These are phyloP conservation scores for Bradypus variegatus DNA, from an alignment of 2,797 vertebrate genomes.

Conservation along the genomic window DNA sequence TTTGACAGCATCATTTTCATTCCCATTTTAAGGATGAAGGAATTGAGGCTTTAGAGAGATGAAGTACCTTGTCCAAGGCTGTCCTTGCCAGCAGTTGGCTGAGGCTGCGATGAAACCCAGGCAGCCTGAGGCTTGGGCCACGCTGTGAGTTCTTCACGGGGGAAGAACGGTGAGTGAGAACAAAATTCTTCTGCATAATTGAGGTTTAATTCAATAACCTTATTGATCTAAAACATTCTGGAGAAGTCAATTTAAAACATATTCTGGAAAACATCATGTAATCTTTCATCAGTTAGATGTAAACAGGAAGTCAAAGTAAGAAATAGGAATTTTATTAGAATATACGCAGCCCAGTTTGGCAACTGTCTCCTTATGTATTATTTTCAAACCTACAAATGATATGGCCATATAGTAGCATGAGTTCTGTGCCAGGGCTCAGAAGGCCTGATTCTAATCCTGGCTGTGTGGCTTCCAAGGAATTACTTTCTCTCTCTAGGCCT, in stretches of 20 bases:
- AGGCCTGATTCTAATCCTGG: not conserved
- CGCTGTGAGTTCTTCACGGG: no score
- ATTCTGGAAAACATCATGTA: not conserved
- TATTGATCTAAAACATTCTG: not conserved
- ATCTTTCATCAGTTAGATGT: not conserved
- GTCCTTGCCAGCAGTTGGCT: not conserved
- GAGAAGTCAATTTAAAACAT: not conserved
- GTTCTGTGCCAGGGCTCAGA: not conserved
- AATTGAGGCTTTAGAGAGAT: not conserved
- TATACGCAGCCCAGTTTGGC: not conserved
- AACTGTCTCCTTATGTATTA: not conserved
- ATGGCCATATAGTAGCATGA: not conserved
- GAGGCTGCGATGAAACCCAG: not conserved
- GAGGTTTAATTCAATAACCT: not conserved
- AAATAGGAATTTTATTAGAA: not conserved
- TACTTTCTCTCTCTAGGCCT: not conserved
- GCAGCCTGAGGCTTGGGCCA: not conserved
- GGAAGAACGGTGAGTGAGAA: not conserved
- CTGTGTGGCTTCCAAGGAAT: not conserved
- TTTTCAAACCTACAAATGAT: not conserved
- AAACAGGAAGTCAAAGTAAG: not conserved
- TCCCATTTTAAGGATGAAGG: slow-evolving; percentile 3
- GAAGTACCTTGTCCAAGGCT: not conserved
- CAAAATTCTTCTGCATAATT: not conserved
- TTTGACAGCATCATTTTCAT: not conserved